Evolutionary conservation across 1,140 invertebrate genomes (phyloP).

Genomic region (Zaprionus ghesquierei): DNA sequence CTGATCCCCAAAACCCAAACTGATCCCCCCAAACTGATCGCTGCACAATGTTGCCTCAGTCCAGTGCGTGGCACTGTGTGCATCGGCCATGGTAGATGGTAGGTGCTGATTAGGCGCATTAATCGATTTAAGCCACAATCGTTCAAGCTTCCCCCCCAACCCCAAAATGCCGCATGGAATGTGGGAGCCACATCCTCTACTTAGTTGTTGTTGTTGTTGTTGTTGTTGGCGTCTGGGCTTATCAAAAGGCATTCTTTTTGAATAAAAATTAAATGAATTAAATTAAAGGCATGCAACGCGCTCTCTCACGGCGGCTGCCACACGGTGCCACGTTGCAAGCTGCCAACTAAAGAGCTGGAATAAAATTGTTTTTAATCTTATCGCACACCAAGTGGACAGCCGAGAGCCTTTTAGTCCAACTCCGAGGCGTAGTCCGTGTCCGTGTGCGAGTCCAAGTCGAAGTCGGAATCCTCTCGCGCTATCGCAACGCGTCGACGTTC

Average conservation of each 20-base stretch:
- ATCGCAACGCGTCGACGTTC: background rate
- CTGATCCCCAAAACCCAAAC: background rate
- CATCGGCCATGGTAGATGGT: slow-evolving; percentile 53
- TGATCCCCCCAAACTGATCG: slow-evolving; percentile 35
- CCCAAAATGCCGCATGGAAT: slow-evolving; percentile 51
- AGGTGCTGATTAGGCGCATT: slow-evolving; percentile 78
- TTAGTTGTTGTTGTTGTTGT: slow-evolving; percentile 43
- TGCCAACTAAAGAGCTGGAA: slow-evolving; percentile 80
- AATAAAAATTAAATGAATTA: slow-evolving; percentile 82
- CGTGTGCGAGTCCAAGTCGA: too few relatives aligned
- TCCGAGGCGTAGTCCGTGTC: background rate
- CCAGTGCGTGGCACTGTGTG: too few relatives aligned
- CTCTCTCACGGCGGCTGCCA: slow-evolving; percentile 22
- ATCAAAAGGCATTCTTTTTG: slow-evolving; percentile 76
- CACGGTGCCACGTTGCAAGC: slow-evolving; percentile 18
- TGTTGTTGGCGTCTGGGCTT: slow-evolving; percentile 51
- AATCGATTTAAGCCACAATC: slow-evolving; percentile 82
- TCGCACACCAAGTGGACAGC: slow-evolving; percentile 58
- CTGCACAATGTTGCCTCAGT: slow-evolving; percentile 43
- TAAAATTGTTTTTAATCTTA: slow-evolving; percentile 82
- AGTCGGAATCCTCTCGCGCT: slow-evolving; percentile 36
- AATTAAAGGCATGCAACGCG: slow-evolving; percentile 64
- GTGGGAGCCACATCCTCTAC: slow-evolving; percentile 59
- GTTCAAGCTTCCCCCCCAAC: slow-evolving; percentile 11
- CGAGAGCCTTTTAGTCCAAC: slow-evolving; percentile 64